Percentiles rank a stretch among this genome's conserved stretches.
phyloP scores from a whole-genome alignment of 2,797 vertebrate genomes.

The Tadarida brasiliensis region DNA sequence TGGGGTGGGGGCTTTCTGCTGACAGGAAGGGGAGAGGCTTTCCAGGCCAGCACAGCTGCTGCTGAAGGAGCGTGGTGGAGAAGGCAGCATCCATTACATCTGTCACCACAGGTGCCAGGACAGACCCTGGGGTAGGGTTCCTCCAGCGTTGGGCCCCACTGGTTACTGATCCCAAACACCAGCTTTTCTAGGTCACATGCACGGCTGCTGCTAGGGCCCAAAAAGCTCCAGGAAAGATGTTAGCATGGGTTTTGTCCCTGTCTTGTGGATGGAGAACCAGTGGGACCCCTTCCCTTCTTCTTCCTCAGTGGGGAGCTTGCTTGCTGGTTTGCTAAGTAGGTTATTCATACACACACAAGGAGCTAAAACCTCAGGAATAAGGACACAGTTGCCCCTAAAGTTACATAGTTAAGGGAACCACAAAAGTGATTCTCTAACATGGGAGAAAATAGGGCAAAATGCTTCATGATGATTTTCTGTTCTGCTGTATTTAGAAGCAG shows the following conservation, averaged over 20 bases:
- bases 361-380: neutral
- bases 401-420: neutral
- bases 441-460: neutral
- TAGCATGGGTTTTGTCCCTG: neutral
- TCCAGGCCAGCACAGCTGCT: neutral
- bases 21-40: neutral
- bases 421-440: neutral
- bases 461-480: neutral
- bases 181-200: neutral
- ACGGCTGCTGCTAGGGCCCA: neutral
- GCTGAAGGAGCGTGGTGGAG: fast-evolving
- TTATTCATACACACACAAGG: neutral
- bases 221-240: neutral
- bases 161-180: neutral
- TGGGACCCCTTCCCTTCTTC: neutral
- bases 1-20: neutral
- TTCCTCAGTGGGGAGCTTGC: neutral
- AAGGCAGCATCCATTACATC: fast-evolving
- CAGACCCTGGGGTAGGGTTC: too few species aligned
- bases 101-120: neutral
- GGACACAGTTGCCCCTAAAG: neutral
- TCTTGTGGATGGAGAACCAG: neutral
- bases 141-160: too few species aligned
- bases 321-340: neutral
- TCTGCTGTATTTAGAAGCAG: neutral